Evolutionary conservation across 2,888 invertebrate genomes (phyloP).

Genomic region (Thymelicus sylvestris): DNA sequence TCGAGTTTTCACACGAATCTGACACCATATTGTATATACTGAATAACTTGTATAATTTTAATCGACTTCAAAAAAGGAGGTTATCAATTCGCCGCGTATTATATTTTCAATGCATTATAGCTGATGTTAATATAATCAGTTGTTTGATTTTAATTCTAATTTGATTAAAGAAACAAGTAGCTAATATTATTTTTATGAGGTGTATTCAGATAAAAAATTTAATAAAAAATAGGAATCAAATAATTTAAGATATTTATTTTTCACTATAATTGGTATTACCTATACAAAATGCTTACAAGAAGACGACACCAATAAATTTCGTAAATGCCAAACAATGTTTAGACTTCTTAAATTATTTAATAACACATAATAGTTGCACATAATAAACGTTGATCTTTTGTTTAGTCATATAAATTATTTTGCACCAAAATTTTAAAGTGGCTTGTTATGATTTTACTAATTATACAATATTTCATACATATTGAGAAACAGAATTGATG

Average conservation of each 20-base stretch:
- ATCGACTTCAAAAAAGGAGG: neutral
- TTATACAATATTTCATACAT: too few relatives aligned
- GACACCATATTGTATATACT: conserved; percentile 5
- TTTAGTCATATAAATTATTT: neutral
- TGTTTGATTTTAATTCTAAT: neutral
- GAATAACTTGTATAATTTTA: conserved; percentile 5
- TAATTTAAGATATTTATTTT: too few relatives aligned
- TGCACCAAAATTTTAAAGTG: neutral
- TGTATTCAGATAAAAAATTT: too few relatives aligned
- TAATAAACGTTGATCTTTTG: neutral
- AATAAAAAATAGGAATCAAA: too few relatives aligned
- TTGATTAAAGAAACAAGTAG: neutral
- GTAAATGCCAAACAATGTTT: neutral
- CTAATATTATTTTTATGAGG: too few relatives aligned
- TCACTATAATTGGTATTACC: neutral
- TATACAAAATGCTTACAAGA: neutral
- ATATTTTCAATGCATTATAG: conserved; percentile 3
- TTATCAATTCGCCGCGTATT: too few relatives aligned
- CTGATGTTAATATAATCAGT: neutral
- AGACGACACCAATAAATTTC: neutral
- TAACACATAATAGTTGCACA: too few relatives aligned
- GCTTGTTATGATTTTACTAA: neutral
- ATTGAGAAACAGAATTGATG: too few relatives aligned
- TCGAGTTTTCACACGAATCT: neutral
- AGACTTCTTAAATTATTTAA: neutral